phyloP scores from a whole-genome alignment of 2,113 vertebrate genomes.

The Cyrtonyx montezumae region DNA sequence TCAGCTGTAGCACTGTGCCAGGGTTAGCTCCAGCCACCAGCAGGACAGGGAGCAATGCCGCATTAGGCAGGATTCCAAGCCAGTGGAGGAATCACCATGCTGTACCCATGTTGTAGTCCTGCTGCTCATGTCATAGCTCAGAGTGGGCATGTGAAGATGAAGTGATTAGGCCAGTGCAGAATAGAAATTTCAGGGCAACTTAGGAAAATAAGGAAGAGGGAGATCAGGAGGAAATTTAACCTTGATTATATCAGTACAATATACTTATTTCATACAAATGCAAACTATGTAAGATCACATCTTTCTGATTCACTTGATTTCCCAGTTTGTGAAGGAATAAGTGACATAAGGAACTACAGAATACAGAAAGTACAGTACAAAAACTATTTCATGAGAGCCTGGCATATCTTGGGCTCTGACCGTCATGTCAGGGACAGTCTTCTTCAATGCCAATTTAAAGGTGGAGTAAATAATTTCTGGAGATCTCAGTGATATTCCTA shows the following conservation, averaged over 20 bases:
- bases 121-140: neutral
- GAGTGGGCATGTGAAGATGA: neutral
- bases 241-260: neutral
- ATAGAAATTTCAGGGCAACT: neutral
- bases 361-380: neutral
- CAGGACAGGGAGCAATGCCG: neutral
- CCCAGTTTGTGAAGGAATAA: neutral
- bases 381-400: neutral
- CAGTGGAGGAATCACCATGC: fast-evolving
- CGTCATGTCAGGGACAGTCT: neutral
- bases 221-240: neutral
- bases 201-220: neutral
- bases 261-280: neutral
- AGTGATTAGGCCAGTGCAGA: neutral
- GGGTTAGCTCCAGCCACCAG: neutral
- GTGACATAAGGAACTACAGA: neutral
- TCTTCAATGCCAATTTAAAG: neutral
- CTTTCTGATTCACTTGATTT: fast-evolving
- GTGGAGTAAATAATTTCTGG: neutral
- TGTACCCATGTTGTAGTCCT: neutral
- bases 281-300: neutral
- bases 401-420: neutral
- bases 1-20: fast-evolving
- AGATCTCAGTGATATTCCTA: neutral
- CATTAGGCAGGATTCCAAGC: neutral